Conservation (phyloP, 2,113 vertebrate genomes). For the Mesitornis unicolor region DNA sequence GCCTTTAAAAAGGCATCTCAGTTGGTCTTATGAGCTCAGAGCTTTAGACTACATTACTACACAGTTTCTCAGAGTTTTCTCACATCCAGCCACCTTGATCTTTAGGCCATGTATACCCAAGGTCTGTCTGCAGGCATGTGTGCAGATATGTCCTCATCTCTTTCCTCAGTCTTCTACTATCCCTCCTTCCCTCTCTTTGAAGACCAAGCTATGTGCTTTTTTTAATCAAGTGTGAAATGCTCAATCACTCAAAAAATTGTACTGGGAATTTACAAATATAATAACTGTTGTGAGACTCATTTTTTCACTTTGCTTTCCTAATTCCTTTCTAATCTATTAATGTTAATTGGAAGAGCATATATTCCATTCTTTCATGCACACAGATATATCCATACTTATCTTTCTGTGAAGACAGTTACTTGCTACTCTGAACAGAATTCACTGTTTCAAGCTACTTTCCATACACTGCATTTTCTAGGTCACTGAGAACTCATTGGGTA, state of each 20-base stretch:
- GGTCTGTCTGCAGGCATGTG: background rate
- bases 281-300: background rate
- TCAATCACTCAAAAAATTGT: background rate
- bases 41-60: background rate
- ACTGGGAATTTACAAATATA: background rate
- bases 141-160: background rate
- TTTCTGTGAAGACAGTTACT: background rate
- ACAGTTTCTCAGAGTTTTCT: background rate
- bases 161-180: background rate
- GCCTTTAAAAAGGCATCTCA: background rate
- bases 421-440: background rate
- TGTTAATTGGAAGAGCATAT: background rate
- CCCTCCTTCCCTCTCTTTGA: background rate
- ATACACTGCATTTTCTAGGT: slow-evolving; percentile 52
- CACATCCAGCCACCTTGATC: background rate
- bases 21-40: background rate
- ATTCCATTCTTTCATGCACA: background rate
- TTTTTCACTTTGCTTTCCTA: background rate
- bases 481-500: slow-evolving; percentile 53
- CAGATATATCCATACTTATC: background rate
- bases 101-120: background rate
- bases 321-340: background rate
- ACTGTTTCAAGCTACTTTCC: background rate
- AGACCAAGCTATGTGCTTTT: background rate
- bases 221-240: background rate